A percentile compares a stretch with the other conserved stretches of the same genome.
Conservation (phyloP, 2,888 invertebrate species). For the Drosophila subquinaria region DNA sequence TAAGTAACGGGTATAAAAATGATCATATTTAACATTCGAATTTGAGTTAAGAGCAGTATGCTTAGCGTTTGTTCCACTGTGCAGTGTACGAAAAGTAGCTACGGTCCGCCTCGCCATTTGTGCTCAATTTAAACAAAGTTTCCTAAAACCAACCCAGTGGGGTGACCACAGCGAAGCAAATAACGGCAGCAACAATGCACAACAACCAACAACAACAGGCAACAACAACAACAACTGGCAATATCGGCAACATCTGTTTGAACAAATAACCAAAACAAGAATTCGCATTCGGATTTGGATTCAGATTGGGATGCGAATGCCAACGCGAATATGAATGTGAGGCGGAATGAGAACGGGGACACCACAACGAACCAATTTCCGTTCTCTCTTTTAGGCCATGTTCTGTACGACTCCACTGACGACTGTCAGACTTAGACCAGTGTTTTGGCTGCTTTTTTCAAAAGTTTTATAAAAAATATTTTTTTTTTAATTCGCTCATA, state of each 20-base stretch:
- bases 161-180: constrained; percentile 65
- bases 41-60: no score
- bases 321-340: constrained; percentile 2
- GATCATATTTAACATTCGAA: no score
- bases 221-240: constrained; percentile 35
- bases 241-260: constrained; percentile 72
- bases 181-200: constrained; percentile 48
- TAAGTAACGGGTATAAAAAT: no score
- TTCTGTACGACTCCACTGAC: constrained; percentile 31
- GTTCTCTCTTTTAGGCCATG: constrained; percentile 41
- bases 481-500: neutral
- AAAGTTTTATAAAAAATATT: constrained; percentile 13
- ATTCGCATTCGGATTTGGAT: constrained; percentile 27
- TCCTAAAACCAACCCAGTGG: constrained; percentile 45
- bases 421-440: constrained; percentile 27
- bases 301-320: constrained; percentile 12
- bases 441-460: constrained; percentile 11
- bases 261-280: constrained; percentile 75
- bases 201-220: constrained; percentile 32
- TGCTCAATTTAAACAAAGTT: constrained; percentile 41
- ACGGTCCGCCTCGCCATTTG: constrained; percentile 33
- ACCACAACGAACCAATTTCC: constrained; percentile 60
- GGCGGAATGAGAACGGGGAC: constrained; percentile 8
- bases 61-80: no score
- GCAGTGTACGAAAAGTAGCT: constrained; percentile 6